Evolutionary conservation across 1,140 invertebrate species (phyloP).

Genomic region (Drosophila tristis): DNA sequence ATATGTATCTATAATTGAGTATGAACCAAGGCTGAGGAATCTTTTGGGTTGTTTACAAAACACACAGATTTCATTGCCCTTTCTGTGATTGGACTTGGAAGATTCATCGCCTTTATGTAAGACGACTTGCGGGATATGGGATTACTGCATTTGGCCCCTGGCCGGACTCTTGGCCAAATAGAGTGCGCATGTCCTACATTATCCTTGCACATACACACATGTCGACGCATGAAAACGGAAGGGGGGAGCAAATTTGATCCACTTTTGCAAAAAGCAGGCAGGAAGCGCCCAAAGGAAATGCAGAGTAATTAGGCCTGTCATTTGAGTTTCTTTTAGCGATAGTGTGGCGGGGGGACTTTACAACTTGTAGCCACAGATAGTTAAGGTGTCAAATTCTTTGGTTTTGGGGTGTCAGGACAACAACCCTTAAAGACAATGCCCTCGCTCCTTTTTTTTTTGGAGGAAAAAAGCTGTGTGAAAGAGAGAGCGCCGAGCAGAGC

Average conservation of each 20-base stretch:
- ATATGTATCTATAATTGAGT: not conserved
- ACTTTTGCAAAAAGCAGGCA: conserved; percentile 4
- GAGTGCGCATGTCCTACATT: conserved; percentile 74
- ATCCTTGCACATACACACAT: conserved; percentile 43
- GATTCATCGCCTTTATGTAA: conserved; percentile 56
- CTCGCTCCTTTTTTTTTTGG: not conserved
- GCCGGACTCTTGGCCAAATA: conserved; percentile 56
- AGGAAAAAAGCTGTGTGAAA: conserved; percentile 33
- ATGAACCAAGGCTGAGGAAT: not conserved
- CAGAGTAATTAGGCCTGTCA: conserved; percentile 15
- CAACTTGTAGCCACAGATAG: not conserved
- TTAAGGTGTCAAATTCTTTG: conserved; percentile 10
- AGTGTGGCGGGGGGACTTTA: conserved; percentile 16
- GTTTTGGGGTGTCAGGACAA: not conserved
- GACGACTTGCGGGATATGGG: conserved; percentile 19
- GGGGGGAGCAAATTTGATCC: not conserved
- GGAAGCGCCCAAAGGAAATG: conserved; percentile 14
- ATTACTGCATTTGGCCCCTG: conserved; percentile 50
- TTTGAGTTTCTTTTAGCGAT: not conserved
- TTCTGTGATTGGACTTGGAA: not conserved
- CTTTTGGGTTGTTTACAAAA: conserved; percentile 11
- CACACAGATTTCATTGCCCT: not conserved
- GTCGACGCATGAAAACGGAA: conserved; percentile 2
- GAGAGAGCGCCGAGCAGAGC: conserved; percentile 11
- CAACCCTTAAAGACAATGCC: not conserved